Evolutionary conservation across 2,888 invertebrate species (phyloP).

Genomic region (Leptinotarsa juncta): DNA sequence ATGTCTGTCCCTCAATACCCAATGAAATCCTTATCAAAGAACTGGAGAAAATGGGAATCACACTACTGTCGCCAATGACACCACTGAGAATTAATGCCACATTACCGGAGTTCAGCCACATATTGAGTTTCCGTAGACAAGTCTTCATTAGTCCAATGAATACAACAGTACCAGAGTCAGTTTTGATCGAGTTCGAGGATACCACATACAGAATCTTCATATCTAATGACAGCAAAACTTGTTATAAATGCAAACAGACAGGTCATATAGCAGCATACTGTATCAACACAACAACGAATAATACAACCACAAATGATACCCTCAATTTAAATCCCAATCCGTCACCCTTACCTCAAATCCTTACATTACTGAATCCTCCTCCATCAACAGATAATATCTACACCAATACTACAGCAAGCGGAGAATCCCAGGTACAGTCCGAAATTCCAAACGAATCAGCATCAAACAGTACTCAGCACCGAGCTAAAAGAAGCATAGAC

Average conservation of each 20-base stretch:
- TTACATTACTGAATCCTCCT: neutral
- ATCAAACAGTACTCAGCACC: too few relatives aligned
- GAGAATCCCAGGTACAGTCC: too few relatives aligned
- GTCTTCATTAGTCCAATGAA: constrained; percentile 7
- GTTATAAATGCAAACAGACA: constrained; percentile 44
- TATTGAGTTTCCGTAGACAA: neutral
- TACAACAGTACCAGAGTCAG: constrained; percentile 24
- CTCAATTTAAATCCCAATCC: too few relatives aligned
- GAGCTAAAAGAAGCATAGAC: too few relatives aligned
- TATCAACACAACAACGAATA: neutral
- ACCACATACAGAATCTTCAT: constrained; percentile 43
- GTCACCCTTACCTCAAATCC: neutral
- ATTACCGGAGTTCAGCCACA: neutral
- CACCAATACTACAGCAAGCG: too few relatives aligned
- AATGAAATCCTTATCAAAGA: constrained; percentile 37
- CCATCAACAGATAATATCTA: neutral
- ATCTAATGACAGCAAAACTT: constrained; percentile 34
- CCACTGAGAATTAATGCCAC: neutral
- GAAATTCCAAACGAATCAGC: too few relatives aligned
- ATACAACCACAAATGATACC: neutral
- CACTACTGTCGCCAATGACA: neutral
- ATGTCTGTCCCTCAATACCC: constrained; percentile 39
- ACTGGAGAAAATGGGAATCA: neutral
- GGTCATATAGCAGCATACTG: constrained; percentile 45
- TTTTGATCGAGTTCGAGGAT: constrained; percentile 38